phyloP scores from a whole-genome alignment of 2,113 vertebrate genomes.

The Bubo scandiacus region DNA sequence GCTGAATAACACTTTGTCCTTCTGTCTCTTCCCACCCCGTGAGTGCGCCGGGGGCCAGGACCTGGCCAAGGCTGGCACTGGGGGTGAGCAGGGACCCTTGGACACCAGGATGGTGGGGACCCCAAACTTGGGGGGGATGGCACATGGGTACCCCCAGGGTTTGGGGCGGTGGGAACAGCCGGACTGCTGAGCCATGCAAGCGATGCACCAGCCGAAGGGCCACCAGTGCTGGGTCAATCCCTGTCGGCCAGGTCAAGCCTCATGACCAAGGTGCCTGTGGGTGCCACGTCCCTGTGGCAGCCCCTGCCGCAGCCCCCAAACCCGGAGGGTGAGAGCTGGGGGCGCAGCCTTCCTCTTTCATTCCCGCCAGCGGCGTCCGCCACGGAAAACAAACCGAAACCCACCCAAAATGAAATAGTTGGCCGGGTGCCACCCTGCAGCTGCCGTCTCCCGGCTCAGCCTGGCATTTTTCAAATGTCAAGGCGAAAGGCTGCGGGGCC shows the following conservation, averaged over 20 bases:
- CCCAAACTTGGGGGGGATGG: too few species aligned
- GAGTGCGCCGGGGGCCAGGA: fast-evolving
- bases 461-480: slow-evolving; percentile 67
- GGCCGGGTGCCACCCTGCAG: slow-evolving; percentile 61
- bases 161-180: background rate
- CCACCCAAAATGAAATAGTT: slow-evolving; percentile 39
- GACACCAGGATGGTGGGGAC: background rate
- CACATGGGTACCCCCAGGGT: fast-evolving
- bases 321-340: background rate
- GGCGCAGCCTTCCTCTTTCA: slow-evolving; percentile 12
- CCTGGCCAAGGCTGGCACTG: fast-evolving
- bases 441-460: slow-evolving; percentile 54
- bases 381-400: slow-evolving; percentile 22
- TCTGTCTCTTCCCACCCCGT: fast-evolving
- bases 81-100: fast-evolving
- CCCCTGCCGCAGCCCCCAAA: background rate
- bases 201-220: background rate
- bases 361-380: background rate
- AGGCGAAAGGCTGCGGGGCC: slow-evolving; percentile 6
- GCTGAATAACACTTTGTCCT: fast-evolving
- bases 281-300: background rate
- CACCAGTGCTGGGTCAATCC: background rate
- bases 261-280: fast-evolving
- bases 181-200: fast-evolving
- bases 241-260: fast-evolving